Evolutionary conservation across 2,888 invertebrate species (phyloP).

Genomic region (Stenolophus ochropezus): DNA sequence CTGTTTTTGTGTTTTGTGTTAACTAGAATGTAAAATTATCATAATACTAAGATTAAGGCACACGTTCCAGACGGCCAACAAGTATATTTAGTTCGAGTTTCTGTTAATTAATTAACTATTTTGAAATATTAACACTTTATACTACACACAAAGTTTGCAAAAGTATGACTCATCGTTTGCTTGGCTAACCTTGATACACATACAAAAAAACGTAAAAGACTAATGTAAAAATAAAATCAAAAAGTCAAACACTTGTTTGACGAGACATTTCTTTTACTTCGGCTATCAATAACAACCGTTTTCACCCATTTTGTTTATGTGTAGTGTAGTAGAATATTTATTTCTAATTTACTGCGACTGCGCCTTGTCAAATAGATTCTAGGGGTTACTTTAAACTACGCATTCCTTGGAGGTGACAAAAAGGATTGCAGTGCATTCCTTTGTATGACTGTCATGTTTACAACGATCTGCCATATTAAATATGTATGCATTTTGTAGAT

Average conservation of each 20-base stretch:
- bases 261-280: conserved; percentile 44
- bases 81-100: conserved; percentile 39
- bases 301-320: conserved; percentile 58
- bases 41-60: conserved; percentile 56
- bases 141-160: conserved; percentile 43
- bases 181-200: conserved; percentile 54
- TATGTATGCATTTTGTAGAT: conserved; percentile 22
- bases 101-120: conserved; percentile 37
- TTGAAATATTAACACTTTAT: conserved; percentile 52
- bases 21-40: conserved; percentile 55
- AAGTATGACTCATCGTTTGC: conserved; percentile 60
- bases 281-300: conserved; percentile 39
- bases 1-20: conserved; percentile 47
- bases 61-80: conserved; percentile 51
- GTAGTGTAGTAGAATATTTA: conserved; percentile 17
- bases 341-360: conserved; percentile 53
- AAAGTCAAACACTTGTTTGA: conserved; percentile 58
- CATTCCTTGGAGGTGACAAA: background rate
- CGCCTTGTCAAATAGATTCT: conserved; percentile 3
- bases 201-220: conserved; percentile 53
- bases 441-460: conserved; percentile 41
- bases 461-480: background rate
- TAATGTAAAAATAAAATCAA: conserved; percentile 48
- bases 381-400: conserved; percentile 11
- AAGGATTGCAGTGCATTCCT: conserved; percentile 31